These are phyloP conservation scores for Eristalis tenax DNA, from an alignment of 2,888 invertebrate species.

Conservation along the genomic window DNA sequence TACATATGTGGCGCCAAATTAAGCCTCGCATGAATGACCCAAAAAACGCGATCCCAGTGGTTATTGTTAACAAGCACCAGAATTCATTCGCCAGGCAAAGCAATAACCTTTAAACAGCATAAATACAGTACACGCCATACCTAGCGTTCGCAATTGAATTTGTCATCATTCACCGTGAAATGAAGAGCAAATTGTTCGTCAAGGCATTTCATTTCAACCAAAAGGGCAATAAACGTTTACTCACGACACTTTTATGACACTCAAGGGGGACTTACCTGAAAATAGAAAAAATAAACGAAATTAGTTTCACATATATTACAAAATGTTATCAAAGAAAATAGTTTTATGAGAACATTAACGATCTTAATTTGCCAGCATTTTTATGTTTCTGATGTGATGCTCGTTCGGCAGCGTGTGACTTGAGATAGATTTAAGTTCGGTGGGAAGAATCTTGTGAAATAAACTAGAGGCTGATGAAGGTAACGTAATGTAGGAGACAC, in stretches of 20 bases:
- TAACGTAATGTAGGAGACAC: no score
- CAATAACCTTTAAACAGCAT: neutral
- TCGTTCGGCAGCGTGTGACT: neutral
- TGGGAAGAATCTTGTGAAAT: no score
- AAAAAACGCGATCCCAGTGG: neutral
- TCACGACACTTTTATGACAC: neutral
- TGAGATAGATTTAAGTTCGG: neutral
- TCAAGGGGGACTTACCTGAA: constrained; percentile 18
- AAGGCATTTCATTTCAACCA: neutral
- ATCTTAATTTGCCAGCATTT: neutral
- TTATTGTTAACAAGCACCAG: neutral
- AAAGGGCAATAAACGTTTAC: neutral
- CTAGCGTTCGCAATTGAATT: neutral
- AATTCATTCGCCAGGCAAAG: neutral
- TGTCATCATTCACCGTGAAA: neutral
- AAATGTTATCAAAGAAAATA: neutral
- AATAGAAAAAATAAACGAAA: constrained; percentile 1
- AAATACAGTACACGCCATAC: neutral
- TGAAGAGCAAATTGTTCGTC: neutral
- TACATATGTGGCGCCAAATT: no score
- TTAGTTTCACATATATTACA: neutral
- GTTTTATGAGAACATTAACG: neutral
- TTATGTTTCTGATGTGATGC: neutral
- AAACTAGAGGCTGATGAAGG: no score
- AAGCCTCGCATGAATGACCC: neutral